phyloP scores from a whole-genome alignment of 2,113 vertebrate species.

The Cryptomyrus ogoouensis region DNA sequence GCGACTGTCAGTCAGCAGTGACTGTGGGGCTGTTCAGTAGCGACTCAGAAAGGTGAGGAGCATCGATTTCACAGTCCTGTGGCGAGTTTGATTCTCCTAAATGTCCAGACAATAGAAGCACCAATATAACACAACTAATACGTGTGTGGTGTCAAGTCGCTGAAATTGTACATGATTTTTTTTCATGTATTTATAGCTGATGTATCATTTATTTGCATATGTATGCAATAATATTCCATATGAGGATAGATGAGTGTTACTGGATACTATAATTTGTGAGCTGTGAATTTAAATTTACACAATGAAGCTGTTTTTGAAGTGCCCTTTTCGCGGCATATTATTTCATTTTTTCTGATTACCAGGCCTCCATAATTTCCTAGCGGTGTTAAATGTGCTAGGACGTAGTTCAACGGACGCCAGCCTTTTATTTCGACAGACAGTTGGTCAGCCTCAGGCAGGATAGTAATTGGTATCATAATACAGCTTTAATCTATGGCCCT shows the following conservation, averaged over 20 bases:
- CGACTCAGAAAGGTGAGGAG: not conserved
- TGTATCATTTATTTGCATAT: not conserved
- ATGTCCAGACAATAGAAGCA: not conserved
- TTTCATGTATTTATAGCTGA: not conserved
- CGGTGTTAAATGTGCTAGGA: not conserved
- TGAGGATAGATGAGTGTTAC: not conserved
- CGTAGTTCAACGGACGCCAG: not conserved
- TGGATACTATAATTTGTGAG: not conserved
- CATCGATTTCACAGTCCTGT: not conserved
- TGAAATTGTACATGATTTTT: not conserved
- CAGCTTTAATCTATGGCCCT: not conserved
- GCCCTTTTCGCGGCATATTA: not conserved
- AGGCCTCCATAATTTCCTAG: not conserved
- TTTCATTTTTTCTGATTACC: not conserved
- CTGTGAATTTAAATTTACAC: not conserved
- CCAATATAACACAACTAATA: not conserved
- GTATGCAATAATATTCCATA: not conserved
- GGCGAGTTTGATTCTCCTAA: not conserved
- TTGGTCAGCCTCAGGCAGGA: conserved; percentile 11
- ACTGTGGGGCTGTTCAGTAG: not conserved
- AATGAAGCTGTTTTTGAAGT: not conserved
- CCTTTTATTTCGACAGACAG: conserved; percentile 3
- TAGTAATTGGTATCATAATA: not conserved
- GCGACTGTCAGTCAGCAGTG: not conserved
- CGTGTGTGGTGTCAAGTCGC: not conserved